These are phyloP conservation scores for Phenganax subtilis DNA, from an alignment of 92 coral and sea anemone genomes.

Conservation along the genomic window DNA sequence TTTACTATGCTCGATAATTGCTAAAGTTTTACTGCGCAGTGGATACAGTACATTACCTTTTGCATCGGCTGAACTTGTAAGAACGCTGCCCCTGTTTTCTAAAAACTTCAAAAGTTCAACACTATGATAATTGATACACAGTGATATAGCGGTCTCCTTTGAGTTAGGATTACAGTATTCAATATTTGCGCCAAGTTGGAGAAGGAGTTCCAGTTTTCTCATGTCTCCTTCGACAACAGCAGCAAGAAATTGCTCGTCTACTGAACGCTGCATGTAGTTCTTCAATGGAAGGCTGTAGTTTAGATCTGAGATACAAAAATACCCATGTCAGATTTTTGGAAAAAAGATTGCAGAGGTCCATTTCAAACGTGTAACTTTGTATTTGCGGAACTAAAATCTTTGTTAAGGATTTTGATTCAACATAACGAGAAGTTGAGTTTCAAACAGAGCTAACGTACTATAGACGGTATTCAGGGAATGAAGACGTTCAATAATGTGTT, in stretches of 20 bases:
- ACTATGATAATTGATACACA: slow-evolving; percentile 38
- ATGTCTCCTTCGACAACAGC: slow-evolving; percentile 34
- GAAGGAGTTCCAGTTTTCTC: slow-evolving; percentile 22
- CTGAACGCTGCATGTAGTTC: slow-evolving; percentile 32
- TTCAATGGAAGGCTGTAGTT: slow-evolving; percentile 31
- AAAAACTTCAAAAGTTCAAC: slow-evolving; percentile 24
- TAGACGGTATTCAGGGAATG: too few species aligned
- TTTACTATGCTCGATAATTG: too few species aligned
- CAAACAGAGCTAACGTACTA: too few species aligned
- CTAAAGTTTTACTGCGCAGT: too few species aligned
- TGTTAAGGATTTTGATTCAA: too few species aligned
- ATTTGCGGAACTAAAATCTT: too few species aligned
- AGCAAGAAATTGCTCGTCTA: slow-evolving; percentile 34
- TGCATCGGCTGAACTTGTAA: slow-evolving; percentile 28
- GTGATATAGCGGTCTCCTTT: slow-evolving; percentile 23
- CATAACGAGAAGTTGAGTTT: too few species aligned
- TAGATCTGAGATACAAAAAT: slow-evolving; percentile 8
- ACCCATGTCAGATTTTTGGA: too few species aligned
- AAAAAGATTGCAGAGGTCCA: too few species aligned
- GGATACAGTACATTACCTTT: slow-evolving; percentile 4
- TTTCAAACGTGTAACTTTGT: too few species aligned
- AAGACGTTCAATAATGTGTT: too few species aligned
- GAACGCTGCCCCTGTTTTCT: slow-evolving; percentile 32
- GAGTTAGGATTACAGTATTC: slow-evolving; percentile 18
- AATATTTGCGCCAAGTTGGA: slow-evolving; percentile 30